phyloP scores from a whole-genome alignment of 2,888 invertebrate genomes.

The Heteropelma amictum region DNA sequence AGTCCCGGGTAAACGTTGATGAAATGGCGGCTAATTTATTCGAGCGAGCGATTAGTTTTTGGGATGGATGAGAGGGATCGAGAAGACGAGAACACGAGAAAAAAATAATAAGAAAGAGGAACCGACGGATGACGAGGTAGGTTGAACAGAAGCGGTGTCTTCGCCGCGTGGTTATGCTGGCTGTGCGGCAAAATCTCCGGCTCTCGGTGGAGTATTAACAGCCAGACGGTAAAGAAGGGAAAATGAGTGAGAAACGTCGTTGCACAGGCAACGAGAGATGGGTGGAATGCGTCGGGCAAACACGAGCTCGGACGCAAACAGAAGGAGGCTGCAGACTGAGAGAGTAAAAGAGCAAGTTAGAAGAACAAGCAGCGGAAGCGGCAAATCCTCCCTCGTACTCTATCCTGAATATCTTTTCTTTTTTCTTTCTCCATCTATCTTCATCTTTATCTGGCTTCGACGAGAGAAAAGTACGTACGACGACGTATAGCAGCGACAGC shows the following conservation, averaged over 20 bases:
- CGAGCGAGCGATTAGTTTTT: neutral
- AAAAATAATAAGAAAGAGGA: neutral
- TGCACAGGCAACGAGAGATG: conserved; percentile 55
- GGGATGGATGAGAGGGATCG: neutral
- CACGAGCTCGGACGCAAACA: conserved; percentile 69
- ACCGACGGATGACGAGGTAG: conserved; percentile 15
- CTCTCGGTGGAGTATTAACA: conserved; percentile 32
- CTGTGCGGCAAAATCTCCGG: conserved; percentile 35
- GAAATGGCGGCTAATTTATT: neutral
- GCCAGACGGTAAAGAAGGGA: conserved; percentile 15
- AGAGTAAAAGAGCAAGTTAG: conserved; percentile 55
- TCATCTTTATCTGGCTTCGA: conserved; percentile 9
- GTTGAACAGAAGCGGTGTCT: conserved; percentile 34
- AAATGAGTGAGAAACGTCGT: conserved; percentile 30
- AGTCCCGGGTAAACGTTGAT: neutral
- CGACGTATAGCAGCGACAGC: conserved; percentile 33
- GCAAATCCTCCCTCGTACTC: conserved; percentile 12
- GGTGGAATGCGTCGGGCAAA: conserved; percentile 72
- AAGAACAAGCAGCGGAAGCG: conserved; percentile 44
- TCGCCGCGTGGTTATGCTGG: conserved; percentile 13
- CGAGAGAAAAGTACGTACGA: conserved; percentile 20
- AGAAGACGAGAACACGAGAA: neutral
- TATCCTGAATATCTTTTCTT: conserved; percentile 37
- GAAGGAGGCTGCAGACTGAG: conserved; percentile 52
- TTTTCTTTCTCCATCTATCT: neutral